These are phyloP conservation scores for Etheostoma spectabile DNA, from an alignment of 2,113 vertebrate genomes.

Conservation along the genomic window DNA sequence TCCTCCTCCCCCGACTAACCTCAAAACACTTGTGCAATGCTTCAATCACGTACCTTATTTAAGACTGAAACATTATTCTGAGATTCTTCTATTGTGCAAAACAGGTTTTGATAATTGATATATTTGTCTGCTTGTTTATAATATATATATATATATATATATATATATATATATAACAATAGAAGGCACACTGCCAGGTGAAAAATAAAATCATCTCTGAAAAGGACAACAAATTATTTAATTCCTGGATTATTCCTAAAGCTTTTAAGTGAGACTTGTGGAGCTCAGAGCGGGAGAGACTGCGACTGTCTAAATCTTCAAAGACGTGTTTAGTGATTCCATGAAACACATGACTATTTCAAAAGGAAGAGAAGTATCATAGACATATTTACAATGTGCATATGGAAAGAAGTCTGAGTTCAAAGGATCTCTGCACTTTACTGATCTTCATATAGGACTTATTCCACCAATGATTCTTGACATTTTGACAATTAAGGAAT, in stretches of 20 bases:
- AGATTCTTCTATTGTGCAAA: conserved; percentile 7
- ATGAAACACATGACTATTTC: conserved; percentile 46
- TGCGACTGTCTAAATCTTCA: conserved; percentile 55
- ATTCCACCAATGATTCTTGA: conserved; percentile 4
- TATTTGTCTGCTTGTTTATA: conserved; percentile 1
- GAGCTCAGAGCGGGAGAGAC: conserved; percentile 16
- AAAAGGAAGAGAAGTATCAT: conserved; percentile 19
- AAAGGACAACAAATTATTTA: conserved; percentile 36
- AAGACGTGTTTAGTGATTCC: conserved; percentile 41
- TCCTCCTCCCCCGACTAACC: conserved; percentile 33
- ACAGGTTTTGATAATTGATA: not conserved
- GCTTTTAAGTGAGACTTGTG: conserved; percentile 41
- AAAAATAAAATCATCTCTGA: conserved; percentile 36
- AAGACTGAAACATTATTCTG: not conserved
- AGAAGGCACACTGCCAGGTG: not conserved
- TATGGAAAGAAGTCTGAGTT: not conserved
- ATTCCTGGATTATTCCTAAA: conserved; percentile 35
- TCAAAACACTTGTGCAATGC: not conserved
- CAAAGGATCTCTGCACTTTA: not conserved
- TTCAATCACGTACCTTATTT: not conserved
- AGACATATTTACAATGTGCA: conserved; percentile 7
- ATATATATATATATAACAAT: conserved; percentile 14
- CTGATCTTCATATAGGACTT: conserved; percentile 1
- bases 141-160: conserved; percentile 25
- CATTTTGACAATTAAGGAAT: not conserved